Base-by-base conservation (phyloP, 2,888 invertebrate species). In the Agrotis clavis region DNA sequence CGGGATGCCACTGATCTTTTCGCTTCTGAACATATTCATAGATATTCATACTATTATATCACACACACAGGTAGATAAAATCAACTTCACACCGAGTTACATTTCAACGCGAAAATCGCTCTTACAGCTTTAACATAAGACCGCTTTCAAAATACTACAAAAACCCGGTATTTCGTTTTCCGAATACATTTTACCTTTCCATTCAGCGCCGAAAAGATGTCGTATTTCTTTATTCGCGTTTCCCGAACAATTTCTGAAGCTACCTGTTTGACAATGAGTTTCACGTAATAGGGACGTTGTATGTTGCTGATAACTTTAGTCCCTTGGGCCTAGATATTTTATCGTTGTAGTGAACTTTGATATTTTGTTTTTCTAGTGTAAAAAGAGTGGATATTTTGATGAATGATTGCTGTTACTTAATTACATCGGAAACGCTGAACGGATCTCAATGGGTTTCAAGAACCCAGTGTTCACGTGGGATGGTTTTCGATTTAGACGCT, bases 211-310 rank as follows among this genome's bases (percentile, higher is more conserved):
- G 45, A 51, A 45, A 45, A 30, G 18, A 45, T 13, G 41, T 57
- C 60, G 13, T 61, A 61, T 53, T 61, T 73, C 45, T 21, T 73
- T 53, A n/a, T 13, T 35, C n/a, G 5, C n/a, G 13, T 73, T 73
- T 74, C 30, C 51, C 45, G 61, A 47, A 73, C 74, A 51, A 73
- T 73, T 73, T 71, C 51, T 25, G 41, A 53, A n/a, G 16, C 51
- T 71, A 21, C 56, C 19, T 19, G 19, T 3, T n/a, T 57, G 41
- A 30, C 48, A 65, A 25, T 13, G 48, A 25, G 1, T 47, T 18
- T 16, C 41, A 57, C 6, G 13, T 75, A 74, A 53, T 21, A 11
- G 41, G 7, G 14, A 21, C 25, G 48, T 11, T 19, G 25, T 50
- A 48, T 72, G 45, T 56, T 50, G 75, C 50, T 66, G 41, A 50